These are phyloP conservation scores for Betta splendens DNA, from an alignment of 2,797 vertebrate species.

Conservation along the genomic window DNA sequence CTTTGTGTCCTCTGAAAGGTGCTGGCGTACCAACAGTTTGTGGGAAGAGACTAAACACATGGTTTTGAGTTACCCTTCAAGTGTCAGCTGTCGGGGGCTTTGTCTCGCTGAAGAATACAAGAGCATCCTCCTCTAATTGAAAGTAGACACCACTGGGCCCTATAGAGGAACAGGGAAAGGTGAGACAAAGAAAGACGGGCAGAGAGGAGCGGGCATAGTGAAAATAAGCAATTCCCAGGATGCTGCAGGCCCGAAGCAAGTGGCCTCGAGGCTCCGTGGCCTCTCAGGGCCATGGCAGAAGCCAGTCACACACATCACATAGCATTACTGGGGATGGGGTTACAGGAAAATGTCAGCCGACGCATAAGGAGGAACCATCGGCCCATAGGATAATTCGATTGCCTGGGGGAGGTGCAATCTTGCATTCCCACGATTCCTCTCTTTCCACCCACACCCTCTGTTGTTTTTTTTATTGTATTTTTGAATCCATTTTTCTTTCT, in stretches of 20 bases:
- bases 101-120: constrained; percentile 66
- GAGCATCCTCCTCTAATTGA: constrained; percentile 72
- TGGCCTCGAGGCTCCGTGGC: constrained; percentile 60
- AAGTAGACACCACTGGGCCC: constrained; percentile 68
- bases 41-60: constrained; percentile 52
- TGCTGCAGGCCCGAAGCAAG: constrained; percentile 66
- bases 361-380: constrained; percentile 83
- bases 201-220: constrained; percentile 67
- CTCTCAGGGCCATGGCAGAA: constrained; percentile 78
- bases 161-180: constrained; percentile 9
- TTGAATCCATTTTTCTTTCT: constrained; percentile 64
- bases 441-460: constrained; percentile 83
- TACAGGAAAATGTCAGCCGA: constrained; percentile 84
- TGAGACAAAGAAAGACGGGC: constrained; percentile 29
- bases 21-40: constrained; percentile 65
- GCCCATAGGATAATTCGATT: constrained; percentile 85
- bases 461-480: constrained; percentile 80
- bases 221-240: constrained; percentile 75
- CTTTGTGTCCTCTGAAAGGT: constrained; percentile 64
- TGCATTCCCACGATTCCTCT: constrained; percentile 84
- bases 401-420: constrained; percentile 81
- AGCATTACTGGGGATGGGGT: constrained; percentile 83
- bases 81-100: constrained; percentile 71
- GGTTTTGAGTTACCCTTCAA: constrained; percentile 72
- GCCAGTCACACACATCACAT: constrained; percentile 84